Conservation (phyloP, 1,140 invertebrate genomes). For the Bradysia coprophila region DNA sequence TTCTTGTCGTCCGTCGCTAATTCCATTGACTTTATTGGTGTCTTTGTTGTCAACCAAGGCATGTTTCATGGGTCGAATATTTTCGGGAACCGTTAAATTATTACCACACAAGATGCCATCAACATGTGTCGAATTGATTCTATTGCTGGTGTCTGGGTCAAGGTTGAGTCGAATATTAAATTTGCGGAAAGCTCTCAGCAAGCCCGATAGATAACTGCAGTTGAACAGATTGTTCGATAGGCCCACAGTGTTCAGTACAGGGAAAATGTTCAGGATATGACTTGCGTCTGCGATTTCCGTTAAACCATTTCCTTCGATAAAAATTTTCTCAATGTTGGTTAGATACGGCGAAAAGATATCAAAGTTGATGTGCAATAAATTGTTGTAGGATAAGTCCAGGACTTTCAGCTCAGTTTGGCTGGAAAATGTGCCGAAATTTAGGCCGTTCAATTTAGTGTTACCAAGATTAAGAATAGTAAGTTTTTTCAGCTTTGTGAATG, state of each 20-base stretch:
- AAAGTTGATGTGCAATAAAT: slow-evolving; percentile 16
- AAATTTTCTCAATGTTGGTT: slow-evolving; percentile 14
- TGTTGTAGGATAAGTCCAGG: slow-evolving; percentile 20
- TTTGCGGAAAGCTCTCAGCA: slow-evolving; percentile 14
- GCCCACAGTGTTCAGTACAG: slow-evolving; percentile 14
- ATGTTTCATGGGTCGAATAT: neutral
- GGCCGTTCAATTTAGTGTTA: slow-evolving; percentile 9
- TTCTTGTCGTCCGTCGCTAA: neutral
- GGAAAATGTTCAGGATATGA: slow-evolving; percentile 13
- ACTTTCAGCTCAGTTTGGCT: slow-evolving; percentile 13
- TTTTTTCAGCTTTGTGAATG: slow-evolving; percentile 15
- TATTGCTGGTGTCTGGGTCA: slow-evolving; percentile 13
- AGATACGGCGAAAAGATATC: slow-evolving; percentile 20
- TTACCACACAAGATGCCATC: slow-evolving; percentile 17
- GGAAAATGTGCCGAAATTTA: slow-evolving; percentile 20
- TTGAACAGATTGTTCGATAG: slow-evolving; percentile 18
- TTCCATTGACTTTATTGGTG: neutral
- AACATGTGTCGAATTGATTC: slow-evolving; percentile 16
- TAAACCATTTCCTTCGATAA: slow-evolving; percentile 16
- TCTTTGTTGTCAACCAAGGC: neutral
- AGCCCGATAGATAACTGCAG: slow-evolving; percentile 16
- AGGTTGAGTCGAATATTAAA: slow-evolving; percentile 13
- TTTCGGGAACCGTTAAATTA: neutral
- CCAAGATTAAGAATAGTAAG: slow-evolving; percentile 12
- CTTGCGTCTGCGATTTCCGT: slow-evolving; percentile 15